Base-by-base conservation (phyloP, 2,797 vertebrate species). In the Mus spretus region DNA sequence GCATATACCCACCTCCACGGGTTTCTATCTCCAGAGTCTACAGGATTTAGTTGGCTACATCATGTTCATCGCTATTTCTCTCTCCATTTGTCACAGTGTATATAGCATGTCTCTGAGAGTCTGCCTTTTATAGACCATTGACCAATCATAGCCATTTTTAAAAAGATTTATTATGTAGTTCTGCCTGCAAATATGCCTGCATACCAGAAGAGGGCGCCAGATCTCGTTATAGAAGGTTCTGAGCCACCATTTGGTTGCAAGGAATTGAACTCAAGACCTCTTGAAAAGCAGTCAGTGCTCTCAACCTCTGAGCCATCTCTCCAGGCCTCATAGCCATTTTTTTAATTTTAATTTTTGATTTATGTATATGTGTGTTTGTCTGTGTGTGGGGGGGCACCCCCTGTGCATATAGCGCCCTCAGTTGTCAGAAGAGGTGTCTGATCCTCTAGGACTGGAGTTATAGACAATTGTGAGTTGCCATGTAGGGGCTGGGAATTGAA, bases 41-140 rank as follows among this genome's bases (percentile, higher is more conserved):
- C 75, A 97, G 75, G 87, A 85, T 89, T 80, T 85, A 37, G 14
- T 79, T 80, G 77, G 75, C 44, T 85, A 59, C 81, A 79, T 65
- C 67, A 88, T 67, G 19, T 84, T 95, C 55, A 17, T 87, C 2
- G 11, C 26, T 24, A 70, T 90, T 50, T 75, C 65, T 89, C 55
- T 95, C 80, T 95, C 77, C 90, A n/a, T 57, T 57, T n/a, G 84
- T 81, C 67, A 61, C 6, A 19, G 59, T 72, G 63, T 93, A n/a
- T 75, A 37, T 95, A 96, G 93, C 24, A 78, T 57, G 77, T 84
- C 74, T 57, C 31, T 80, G 2, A 65, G 63, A 61, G 37, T 94
- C 44, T 93, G 89, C 67, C 55, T 92, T 97, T 94, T 88, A 81
- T 81, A 55, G 78, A 86, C 78, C 40, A 83, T 34, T 93, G 96